Evolutionary conservation across 1,140 invertebrate genomes (phyloP).

Genomic region (Riptortus pedestris): DNA sequence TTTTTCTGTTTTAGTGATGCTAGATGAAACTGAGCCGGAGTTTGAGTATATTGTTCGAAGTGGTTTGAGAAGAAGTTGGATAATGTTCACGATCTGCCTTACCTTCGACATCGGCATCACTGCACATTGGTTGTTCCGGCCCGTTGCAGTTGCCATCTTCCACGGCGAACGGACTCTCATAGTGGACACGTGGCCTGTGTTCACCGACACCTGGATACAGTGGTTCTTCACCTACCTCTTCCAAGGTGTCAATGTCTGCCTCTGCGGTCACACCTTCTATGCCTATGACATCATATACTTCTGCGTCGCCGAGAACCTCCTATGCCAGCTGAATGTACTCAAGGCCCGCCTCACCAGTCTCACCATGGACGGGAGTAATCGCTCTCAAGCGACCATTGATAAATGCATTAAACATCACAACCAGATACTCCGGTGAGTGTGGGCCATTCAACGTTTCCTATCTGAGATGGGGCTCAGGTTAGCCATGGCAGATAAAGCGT

Average conservation of each 20-base stretch:
- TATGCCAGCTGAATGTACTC: conserved; percentile 13
- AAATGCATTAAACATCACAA: conserved; percentile 15
- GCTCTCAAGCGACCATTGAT: not conserved
- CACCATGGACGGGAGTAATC: not conserved
- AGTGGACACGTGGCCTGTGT: conserved; percentile 12
- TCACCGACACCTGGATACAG: conserved; percentile 13
- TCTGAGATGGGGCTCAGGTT: no score
- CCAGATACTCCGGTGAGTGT: conserved; percentile 4
- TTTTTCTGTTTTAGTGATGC: not conserved
- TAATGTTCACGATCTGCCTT: not conserved
- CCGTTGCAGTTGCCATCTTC: not conserved
- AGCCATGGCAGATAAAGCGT: no score
- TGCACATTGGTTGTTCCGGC: not conserved
- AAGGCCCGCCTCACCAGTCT: conserved; percentile 9
- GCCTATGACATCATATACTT: conserved; percentile 21
- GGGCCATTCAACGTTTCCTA: no score
- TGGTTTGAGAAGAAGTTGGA: not conserved
- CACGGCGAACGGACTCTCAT: conserved; percentile 11
- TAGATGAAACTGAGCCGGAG: not conserved
- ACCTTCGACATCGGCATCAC: not conserved
- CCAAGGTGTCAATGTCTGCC: conserved; percentile 18
- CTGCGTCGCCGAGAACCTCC: conserved; percentile 13
- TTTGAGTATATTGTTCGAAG: not conserved
- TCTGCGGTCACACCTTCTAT: conserved; percentile 13
- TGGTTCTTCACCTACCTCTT: conserved; percentile 9